Evolutionary conservation across 2,888 invertebrate genomes (phyloP), one percentile per base, ranked within the genome.

Genomic region (Ectemnius lituratus): DNA sequence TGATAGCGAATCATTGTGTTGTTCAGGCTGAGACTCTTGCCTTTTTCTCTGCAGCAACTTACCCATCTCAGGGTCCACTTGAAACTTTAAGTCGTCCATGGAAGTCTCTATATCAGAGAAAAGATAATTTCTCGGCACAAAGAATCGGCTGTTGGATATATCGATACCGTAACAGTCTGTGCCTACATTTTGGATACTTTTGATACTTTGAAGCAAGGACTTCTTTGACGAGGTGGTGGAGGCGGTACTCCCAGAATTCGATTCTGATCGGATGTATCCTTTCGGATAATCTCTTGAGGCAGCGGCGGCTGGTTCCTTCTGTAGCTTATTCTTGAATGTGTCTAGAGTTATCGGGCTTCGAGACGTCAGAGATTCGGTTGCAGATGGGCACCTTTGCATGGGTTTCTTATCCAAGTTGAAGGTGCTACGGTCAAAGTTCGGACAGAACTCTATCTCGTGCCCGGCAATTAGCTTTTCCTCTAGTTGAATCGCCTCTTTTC

Each of bases 1-100:
- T 60, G 37, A 1, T 37, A 37, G 11, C 8, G 37, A 37, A 37
- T 6, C 37, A 6, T 37, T 37, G 0, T 11, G 8, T 11, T 37
- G 8, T 11, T 37, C 37, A 27, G 2, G 2, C 3, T 47, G 18
- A 14, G 45, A 5, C 13, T 20, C 23, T 58, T 0, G 60, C 16
- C 56, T 66, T 56, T 73, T 70, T 37, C 80, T 64, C 20, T 91
- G 79, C 87, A 91, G 62, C 87, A 84, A 62, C 85, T 87, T 76
- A 82, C 87, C 83, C 85, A 89, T 87, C 58, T 84, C 87, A 2
- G 89, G 89, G 74, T 89, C 89, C 2, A 88, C 87, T 64, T 87
- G 84, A 27, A 89, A 89, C 63, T 80, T 85, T 28, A 89, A 70
- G 64, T 89, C 89, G 46, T 88, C 80, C 88, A 89, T 87, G 1